Conservation (phyloP, 2,888 invertebrate genomes). For the Andrena bicolor region DNA sequence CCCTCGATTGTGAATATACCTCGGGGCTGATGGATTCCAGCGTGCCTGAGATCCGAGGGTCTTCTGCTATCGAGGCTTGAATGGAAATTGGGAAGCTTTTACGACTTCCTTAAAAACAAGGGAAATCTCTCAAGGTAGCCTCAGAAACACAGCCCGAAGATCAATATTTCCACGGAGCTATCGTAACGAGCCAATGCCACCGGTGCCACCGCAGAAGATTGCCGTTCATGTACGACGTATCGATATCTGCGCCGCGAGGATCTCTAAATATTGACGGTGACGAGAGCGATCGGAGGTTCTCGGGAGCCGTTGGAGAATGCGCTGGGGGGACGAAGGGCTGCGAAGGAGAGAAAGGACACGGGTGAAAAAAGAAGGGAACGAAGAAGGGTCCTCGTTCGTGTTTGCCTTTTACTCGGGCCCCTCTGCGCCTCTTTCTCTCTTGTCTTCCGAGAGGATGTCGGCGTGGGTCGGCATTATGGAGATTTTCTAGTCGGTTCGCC, state of each 20-base stretch:
- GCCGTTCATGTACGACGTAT: constrained; percentile 16
- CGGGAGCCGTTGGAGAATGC: constrained; percentile 20
- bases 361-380: constrained; percentile 24
- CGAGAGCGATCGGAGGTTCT: constrained; percentile 41
- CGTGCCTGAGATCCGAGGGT: too few species aligned
- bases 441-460: constrained; percentile 19
- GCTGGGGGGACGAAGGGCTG: constrained; percentile 5
- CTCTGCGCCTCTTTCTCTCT: neutral
- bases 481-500: constrained; percentile 53
- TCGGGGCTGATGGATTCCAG: too few species aligned
- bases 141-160: neutral
- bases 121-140: too few species aligned
- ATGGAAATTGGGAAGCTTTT: too few species aligned
- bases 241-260: constrained; percentile 43
- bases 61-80: too few species aligned
- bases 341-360: constrained; percentile 27
- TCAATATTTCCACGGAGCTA: neutral
- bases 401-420: constrained; percentile 61
- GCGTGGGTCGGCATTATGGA: constrained; percentile 58
- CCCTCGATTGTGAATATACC: too few species aligned
- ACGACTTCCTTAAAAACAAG: too few species aligned
- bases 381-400: constrained; percentile 38
- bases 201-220: neutral
- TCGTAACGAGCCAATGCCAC: neutral
- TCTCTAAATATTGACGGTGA: constrained; percentile 66